Conservation (phyloP, 2,888 invertebrate species). For the Theodoxus fluviatilis region DNA sequence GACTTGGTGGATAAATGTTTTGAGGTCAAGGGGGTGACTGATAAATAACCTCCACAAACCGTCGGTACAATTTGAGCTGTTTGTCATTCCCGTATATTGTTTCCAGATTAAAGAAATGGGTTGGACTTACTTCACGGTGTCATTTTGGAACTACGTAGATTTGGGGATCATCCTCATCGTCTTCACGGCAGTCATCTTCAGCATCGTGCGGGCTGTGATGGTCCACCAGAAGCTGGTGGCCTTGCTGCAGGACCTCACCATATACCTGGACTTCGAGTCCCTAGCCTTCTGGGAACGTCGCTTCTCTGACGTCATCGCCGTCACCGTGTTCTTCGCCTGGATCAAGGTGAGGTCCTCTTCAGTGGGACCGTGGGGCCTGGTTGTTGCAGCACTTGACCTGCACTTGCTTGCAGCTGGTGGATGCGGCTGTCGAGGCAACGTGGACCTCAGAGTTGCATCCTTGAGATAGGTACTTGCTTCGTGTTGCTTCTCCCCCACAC, state of each 20-base stretch:
- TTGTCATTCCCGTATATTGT: too few relatives aligned
- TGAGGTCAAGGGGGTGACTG: too few relatives aligned
- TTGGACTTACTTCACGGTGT: slow-evolving; percentile 68
- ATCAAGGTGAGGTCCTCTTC: slow-evolving; percentile 71
- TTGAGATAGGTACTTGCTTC: too few relatives aligned
- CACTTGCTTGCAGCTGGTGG: too few relatives aligned
- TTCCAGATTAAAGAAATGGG: slow-evolving; percentile 66
- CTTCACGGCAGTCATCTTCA: slow-evolving; percentile 67
- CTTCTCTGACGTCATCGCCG: slow-evolving; percentile 72
- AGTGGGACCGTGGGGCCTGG: too few relatives aligned
- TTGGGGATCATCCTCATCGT: slow-evolving; percentile 73
- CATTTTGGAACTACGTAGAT: slow-evolving; percentile 74
- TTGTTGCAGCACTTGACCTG: too few relatives aligned
- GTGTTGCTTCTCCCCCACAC: too few relatives aligned
- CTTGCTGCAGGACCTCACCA: slow-evolving; percentile 63
- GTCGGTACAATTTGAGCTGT: not conserved
- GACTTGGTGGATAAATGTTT: too few relatives aligned
- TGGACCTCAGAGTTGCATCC: too few relatives aligned
- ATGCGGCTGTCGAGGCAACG: too few relatives aligned
- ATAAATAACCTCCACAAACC: not conserved
- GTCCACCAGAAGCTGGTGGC: slow-evolving; percentile 64
- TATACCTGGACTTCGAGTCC: slow-evolving; percentile 72
- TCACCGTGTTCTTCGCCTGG: slow-evolving; percentile 75
- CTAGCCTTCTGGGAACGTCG: slow-evolving; percentile 71
- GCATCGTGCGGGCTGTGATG: slow-evolving; percentile 66